Conservation (phyloP, 1,140 invertebrate genomes). For the Bombyx mandarina region DNA sequence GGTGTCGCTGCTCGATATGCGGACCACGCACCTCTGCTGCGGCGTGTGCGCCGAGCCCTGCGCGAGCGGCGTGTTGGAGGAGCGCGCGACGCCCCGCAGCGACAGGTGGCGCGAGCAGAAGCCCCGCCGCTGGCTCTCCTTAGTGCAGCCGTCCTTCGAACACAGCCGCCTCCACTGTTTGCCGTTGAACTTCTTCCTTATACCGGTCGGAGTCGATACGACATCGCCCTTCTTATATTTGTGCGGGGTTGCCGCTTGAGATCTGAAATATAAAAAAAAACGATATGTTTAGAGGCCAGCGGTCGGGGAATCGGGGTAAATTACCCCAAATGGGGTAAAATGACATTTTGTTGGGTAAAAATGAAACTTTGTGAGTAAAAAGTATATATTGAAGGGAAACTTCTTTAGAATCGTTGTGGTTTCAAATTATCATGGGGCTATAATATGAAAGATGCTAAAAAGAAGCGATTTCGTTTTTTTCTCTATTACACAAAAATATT, state of each 20-base stretch:
- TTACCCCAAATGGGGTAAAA: too few relatives aligned
- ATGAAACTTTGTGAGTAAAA: too few relatives aligned
- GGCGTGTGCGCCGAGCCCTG: constrained; percentile 54
- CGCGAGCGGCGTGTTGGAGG: constrained; percentile 58
- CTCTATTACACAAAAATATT: too few relatives aligned
- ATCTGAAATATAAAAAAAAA: constrained; percentile 65
- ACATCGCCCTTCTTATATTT: constrained; percentile 99
- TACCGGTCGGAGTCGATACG: constrained; percentile 95
- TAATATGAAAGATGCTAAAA: too few relatives aligned
- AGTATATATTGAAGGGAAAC: too few relatives aligned
- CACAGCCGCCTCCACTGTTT: constrained; percentile 98
- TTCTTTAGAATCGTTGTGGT: too few relatives aligned
- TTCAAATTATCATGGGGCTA: too few relatives aligned
- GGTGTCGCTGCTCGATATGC: too few relatives aligned
- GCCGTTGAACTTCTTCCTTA: constrained; percentile 99
- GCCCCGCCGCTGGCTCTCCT: constrained; percentile 96
- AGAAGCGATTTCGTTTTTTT: too few relatives aligned
- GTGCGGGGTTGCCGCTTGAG: constrained; percentile 92
- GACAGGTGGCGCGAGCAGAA: constrained; percentile 97
- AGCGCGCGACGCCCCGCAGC: constrained; percentile 77
- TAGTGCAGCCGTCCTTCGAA: constrained; percentile 95
- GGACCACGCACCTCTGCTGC: constrained; percentile 40
- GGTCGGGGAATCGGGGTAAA: too few relatives aligned
- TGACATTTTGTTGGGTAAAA: too few relatives aligned
- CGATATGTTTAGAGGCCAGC: too few relatives aligned